These are phyloP conservation scores for Malthinus flaveolus DNA, from an alignment of 2,888 invertebrate genomes.

Conservation along the genomic window DNA sequence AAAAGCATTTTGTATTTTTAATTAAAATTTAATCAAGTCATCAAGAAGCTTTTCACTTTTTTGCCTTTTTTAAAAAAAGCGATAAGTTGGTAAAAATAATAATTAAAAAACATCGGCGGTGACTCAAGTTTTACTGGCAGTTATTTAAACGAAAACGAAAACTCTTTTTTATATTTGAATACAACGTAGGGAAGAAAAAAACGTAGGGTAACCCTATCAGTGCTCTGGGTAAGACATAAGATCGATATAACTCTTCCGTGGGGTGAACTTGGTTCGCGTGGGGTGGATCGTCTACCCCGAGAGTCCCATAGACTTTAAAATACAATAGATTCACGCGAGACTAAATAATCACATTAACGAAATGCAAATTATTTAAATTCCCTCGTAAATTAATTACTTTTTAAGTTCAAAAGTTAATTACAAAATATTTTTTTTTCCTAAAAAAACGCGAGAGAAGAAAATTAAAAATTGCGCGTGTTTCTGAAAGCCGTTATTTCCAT, in stretches of 20 bases:
- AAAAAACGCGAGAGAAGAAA: not conserved
- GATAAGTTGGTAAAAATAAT: not conserved
- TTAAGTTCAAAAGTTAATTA: not conserved
- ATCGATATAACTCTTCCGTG: slow-evolving; percentile 59
- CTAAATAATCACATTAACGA: slow-evolving; percentile 22
- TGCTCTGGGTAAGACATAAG: slow-evolving; percentile 55
- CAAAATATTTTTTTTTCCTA: not conserved
- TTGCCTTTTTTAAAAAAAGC: not conserved
- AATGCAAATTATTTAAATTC: slow-evolving; percentile 8
- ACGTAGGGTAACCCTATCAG: slow-evolving; percentile 52
- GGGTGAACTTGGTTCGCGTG: slow-evolving; percentile 52
- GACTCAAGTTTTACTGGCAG: slow-evolving; percentile 18
- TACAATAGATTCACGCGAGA: slow-evolving; percentile 21
- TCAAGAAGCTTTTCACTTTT: too few relatives aligned
- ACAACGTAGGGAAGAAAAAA: slow-evolving; percentile 43
- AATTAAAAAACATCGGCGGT: slow-evolving; percentile 4
- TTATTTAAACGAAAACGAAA: slow-evolving; percentile 25
- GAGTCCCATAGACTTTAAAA: slow-evolving; percentile 26
- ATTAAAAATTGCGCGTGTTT: not conserved
- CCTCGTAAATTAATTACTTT: not conserved
- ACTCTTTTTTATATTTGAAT: slow-evolving; percentile 38
- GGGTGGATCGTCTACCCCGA: slow-evolving; percentile 36
- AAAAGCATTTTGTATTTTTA: not conserved
- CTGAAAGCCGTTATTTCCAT: not conserved
- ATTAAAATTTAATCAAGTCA: not conserved